Percentiles rank a stretch among this genome's conserved stretches.
phyloP scores from a whole-genome alignment of 1,140 invertebrate species.

The Musca vetustissima region DNA sequence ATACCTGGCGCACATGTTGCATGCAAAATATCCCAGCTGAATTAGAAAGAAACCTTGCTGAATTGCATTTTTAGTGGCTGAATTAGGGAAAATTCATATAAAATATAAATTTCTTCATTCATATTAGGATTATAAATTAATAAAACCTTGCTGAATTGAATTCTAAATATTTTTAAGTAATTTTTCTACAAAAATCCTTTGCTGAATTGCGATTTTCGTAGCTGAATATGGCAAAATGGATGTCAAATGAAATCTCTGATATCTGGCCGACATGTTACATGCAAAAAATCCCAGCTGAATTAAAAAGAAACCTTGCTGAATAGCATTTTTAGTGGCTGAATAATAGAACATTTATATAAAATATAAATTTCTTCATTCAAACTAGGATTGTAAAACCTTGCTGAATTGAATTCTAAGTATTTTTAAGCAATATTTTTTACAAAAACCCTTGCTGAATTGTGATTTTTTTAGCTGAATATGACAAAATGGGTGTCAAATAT shows the following conservation, averaged over 20 bases:
- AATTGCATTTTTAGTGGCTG: background rate
- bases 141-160: too few species aligned
- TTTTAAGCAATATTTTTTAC: too few species aligned
- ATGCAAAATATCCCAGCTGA: background rate
- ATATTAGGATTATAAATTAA: too few species aligned
- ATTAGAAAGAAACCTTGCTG: background rate
- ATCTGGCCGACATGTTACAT: background rate
- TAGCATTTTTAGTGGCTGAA: background rate
- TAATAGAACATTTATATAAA: background rate
- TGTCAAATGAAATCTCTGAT: background rate
- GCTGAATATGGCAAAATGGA: background rate
- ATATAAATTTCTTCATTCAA: too few species aligned
- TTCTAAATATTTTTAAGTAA: too few species aligned
- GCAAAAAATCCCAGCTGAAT: background rate
- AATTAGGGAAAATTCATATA: background rate
- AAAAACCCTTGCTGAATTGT: too few species aligned
- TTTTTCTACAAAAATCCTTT: background rate
- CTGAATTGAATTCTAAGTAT: too few species aligned
- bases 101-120: too few species aligned
- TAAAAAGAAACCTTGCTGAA: background rate
- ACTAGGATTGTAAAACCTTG: too few species aligned
- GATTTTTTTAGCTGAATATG: background rate
- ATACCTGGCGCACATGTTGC: background rate
- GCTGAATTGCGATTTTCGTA: background rate
- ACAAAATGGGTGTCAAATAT: background rate